Conservation (phyloP, 2,797 vertebrate species). For the Meda fulgida region DNA sequence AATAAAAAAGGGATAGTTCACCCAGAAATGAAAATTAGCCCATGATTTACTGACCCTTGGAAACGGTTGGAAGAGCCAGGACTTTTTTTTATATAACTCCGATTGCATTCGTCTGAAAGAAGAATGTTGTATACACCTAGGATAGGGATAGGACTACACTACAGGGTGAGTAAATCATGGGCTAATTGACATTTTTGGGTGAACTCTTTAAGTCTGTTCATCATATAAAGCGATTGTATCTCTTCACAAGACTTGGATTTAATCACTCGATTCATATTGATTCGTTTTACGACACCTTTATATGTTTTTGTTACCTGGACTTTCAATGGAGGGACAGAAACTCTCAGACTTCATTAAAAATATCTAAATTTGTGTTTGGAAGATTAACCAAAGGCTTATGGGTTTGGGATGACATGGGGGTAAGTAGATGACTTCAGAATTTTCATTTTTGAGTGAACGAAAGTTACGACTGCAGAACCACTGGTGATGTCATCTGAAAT, state of each 20-base stretch:
- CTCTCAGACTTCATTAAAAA: background rate
- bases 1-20: background rate
- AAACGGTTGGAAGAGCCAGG: too few relatives aligned
- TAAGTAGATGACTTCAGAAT: background rate
- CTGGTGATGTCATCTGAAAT: slow-evolving; percentile 56
- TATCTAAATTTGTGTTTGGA: background rate
- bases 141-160: too few relatives aligned
- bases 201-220: background rate
- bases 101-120: too few relatives aligned
- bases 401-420: background rate
- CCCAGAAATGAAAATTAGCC: too few relatives aligned
- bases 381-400: background rate
- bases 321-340: background rate
- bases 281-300: background rate
- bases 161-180: too few relatives aligned
- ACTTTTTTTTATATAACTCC: too few relatives aligned
- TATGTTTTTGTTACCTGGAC: background rate
- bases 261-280: background rate
- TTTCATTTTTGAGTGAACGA: background rate
- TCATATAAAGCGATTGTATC: background rate
- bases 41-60: too few relatives aligned
- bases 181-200: too few relatives aligned
- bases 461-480: slow-evolving; percentile 34
- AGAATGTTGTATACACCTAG: too few relatives aligned
- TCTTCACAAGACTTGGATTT: background rate